Conservation (phyloP, 2,888 invertebrate species). For the Euphydryas editha region DNA sequence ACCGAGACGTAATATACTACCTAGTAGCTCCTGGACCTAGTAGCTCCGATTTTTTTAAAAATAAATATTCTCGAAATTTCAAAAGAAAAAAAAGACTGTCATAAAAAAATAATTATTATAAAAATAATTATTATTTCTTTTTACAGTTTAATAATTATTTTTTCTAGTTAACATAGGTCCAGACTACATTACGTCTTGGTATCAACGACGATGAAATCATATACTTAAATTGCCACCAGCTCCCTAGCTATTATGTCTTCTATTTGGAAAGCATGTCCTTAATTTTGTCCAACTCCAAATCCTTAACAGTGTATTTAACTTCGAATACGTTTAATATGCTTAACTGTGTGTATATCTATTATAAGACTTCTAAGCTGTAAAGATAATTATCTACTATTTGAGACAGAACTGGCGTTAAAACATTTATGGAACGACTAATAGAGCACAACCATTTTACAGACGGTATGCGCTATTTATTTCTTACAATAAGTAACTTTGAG, state of each 20-base stretch:
- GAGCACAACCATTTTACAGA: slow-evolving; percentile 32
- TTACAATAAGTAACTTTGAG: slow-evolving; percentile 25
- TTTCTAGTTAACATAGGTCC: no score
- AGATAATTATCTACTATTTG: slow-evolving; percentile 12
- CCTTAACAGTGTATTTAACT: neutral
- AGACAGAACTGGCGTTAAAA: slow-evolving; percentile 15
- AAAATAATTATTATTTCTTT: no score
- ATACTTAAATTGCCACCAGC: no score
- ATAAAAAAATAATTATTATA: no score
- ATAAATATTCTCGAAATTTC: no score
- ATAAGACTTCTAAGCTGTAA: slow-evolving; percentile 24
- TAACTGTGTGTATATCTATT: slow-evolving; percentile 29
- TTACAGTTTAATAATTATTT: no score
- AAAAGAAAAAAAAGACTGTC: no score
- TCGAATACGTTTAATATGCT: slow-evolving; percentile 16
- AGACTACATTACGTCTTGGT: no score
- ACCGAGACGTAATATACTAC: no score
- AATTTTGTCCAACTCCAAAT: neutral
- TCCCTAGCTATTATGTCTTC: neutral
- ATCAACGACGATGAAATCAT: no score
- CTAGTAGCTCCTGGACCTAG: no score
- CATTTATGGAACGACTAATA: slow-evolving; percentile 20
- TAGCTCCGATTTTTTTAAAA: no score
- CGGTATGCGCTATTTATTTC: slow-evolving; percentile 31
- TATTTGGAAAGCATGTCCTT: neutral